Evolutionary conservation across 2,888 invertebrate species (phyloP), one percentile per base, ranked within the genome.

Genomic region (Yponomeuta cagnagella): DNA sequence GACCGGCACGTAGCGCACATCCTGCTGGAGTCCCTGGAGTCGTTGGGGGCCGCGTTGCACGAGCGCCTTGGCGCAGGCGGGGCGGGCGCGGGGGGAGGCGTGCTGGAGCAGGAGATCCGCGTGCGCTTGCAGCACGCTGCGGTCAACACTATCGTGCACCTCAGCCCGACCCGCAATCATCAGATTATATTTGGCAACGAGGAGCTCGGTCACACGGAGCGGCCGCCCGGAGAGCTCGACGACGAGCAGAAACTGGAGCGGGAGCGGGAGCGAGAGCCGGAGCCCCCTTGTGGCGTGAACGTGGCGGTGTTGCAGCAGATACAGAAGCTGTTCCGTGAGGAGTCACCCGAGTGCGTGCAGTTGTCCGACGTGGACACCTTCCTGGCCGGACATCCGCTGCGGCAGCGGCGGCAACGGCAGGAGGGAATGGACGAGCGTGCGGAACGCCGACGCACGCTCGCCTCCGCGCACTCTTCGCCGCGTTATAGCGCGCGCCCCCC

Each of bases 1-100:
- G 93, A 93, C 76, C 87, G 90, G 74, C 93, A 92, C 75, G 93
- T 93, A 23, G 93, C 93, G 2, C 89, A 89, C 75, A 89, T 93
- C 75, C 78, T 93, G 63, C 90, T 93, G 9, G 93, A 93, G 76
- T 93, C 93, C 74, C 82, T 93, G 12, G 88, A 92, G 76, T 90
- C 93, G 3, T 79, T 93, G 52, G 52, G 52, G 73, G 86, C 89
- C 9, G 92, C 91, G 75, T 90, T 89, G 74, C 63, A 89, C 90
- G 86, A 89, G 84, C 72, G 88, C 87, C 89, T 90, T 85, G 89
- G 84, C 72, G 88, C 87, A 6, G 83, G 88, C 2, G 85, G 87
- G 65, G 87, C 86, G 2, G 81, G 79, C 70, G 88, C 87, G 71
- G 80, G 87, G 33, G 82, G 92, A 52, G 90, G 84, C 76, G 87